Evolutionary conservation across 2,888 invertebrate genomes (phyloP).

Genomic region (Ctena decussata): DNA sequence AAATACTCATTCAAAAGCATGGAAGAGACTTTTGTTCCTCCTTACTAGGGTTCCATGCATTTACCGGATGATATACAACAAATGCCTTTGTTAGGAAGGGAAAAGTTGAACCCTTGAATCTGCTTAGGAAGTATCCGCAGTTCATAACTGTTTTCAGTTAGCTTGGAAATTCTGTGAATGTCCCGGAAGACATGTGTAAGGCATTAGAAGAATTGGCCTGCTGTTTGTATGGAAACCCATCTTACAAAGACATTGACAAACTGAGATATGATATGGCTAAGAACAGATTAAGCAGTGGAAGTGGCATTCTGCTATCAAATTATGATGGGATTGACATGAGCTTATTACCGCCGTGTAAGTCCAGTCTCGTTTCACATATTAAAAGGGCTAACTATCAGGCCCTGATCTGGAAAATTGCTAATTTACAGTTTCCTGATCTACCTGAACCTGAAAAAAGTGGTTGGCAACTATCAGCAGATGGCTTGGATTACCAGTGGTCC

Average conservation of each 20-base stretch:
- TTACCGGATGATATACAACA: constrained; percentile 51
- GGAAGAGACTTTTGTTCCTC: constrained; percentile 30
- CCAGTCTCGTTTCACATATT: neutral
- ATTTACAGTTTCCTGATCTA: neutral
- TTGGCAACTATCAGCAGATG: too few species aligned
- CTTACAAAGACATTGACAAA: constrained; percentile 5
- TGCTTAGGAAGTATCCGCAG: neutral
- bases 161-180: neutral
- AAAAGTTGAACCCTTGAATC: constrained; percentile 27
- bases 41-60: constrained; percentile 28
- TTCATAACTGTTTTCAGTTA: neutral
- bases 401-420: neutral
- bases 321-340: neutral
- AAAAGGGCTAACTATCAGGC: neutral
- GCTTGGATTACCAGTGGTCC: too few species aligned
- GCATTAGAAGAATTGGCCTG: constrained; percentile 5
- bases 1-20: constrained; percentile 4
- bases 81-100: constrained; percentile 51
- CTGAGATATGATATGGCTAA: constrained; percentile 16
- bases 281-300: neutral
- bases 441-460: neutral
- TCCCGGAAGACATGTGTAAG: neutral
- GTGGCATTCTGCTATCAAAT: neutral
- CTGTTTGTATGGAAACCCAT: constrained; percentile 4
- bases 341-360: neutral